Evolutionary conservation across 2,797 vertebrate genomes (phyloP), one percentile per base, ranked within the genome.

Genomic region (Danio albolineatus): DNA sequence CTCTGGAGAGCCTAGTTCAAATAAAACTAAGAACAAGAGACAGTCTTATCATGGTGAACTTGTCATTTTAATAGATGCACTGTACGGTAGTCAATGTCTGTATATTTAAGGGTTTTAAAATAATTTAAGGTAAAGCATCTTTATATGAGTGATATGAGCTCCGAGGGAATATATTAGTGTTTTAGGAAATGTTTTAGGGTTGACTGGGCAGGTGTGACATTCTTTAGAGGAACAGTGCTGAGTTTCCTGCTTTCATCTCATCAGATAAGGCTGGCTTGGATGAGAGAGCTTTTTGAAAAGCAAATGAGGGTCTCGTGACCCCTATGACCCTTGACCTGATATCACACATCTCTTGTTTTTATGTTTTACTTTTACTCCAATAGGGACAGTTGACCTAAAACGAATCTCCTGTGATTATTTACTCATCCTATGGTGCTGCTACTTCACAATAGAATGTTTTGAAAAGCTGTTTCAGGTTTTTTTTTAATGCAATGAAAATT

Each of bases 221-320:
- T 82, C 83, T 84, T 84, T 73, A 71, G 66, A 43, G 78, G 51
- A 79, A 61, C 72, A 70, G 60, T 59, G 62, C 81, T 53, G 69
- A 75, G 59, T 46, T 60, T 80, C 72, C 67, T 51, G 43, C 83
- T 65, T 86, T 83, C 43, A 76, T 75, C 81, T 73, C 76, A 66
- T 81, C 72, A 87, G 89, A 92, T 91, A 86, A 90, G 88, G 90
- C 88, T 85, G 85, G 82, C 7, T 59, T 67, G 21, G 10, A 84
- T 51, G 64, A 79, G 56, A 61, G 46, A 79, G 75, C 28, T 82
- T 81, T 83, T 79, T 83, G n/a, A 64, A 80, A 78, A 71, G 70
- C 77, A 84, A 80, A 82, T 80, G 43, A 80, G 70, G 64, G 17
- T 71, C 62, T 51, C 2, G 9, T 83, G 73, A 73, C 78, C 67